Percentiles rank a stretch among this genome's conserved stretches.
Conservation (phyloP, 2,113 vertebrate species). For the Nematolebias whitei region DNA sequence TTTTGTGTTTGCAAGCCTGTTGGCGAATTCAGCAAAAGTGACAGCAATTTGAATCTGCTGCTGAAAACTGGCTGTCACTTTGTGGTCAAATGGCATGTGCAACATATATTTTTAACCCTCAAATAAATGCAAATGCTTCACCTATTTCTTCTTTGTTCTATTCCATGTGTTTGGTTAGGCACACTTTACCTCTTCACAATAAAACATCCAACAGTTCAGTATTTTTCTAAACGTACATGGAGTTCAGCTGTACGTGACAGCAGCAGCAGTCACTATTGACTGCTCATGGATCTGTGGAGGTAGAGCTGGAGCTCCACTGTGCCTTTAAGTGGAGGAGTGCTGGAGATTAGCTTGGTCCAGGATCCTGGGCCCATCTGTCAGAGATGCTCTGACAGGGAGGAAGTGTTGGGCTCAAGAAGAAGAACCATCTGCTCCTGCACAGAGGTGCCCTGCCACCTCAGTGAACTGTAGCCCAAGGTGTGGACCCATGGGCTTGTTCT, state of each 20-base stretch:
- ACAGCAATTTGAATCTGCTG: conserved; percentile 48
- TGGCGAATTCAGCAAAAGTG: conserved; percentile 70
- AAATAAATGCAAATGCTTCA: conserved; percentile 52
- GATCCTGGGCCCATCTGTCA: conserved; percentile 80
- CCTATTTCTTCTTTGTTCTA: conserved; percentile 67
- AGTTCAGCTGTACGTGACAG: conserved; percentile 26
- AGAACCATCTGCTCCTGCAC: conserved; percentile 78
- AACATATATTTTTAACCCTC: conserved; percentile 5
- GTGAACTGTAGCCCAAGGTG: conserved; percentile 24
- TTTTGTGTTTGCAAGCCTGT: conserved; percentile 74
- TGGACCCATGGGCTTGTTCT: neutral
- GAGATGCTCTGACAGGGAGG: conserved; percentile 76
- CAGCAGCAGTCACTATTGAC: conserved; percentile 12
- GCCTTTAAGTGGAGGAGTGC: conserved; percentile 79
- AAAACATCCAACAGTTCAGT: neutral
- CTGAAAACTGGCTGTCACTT: conserved; percentile 23
- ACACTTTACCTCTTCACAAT: neutral
- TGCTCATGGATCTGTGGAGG: conserved; percentile 38
- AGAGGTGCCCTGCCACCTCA: conserved; percentile 63
- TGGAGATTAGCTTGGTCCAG: conserved; percentile 79
- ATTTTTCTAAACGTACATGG: conserved; percentile 2
- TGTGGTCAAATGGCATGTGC: conserved; percentile 15
- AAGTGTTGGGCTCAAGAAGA: conserved; percentile 72
- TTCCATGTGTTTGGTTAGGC: conserved; percentile 36
- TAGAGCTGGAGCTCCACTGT: conserved; percentile 56